phyloP scores from a whole-genome alignment of 1,140 invertebrate species.

The Pogonomyrmex californicus region DNA sequence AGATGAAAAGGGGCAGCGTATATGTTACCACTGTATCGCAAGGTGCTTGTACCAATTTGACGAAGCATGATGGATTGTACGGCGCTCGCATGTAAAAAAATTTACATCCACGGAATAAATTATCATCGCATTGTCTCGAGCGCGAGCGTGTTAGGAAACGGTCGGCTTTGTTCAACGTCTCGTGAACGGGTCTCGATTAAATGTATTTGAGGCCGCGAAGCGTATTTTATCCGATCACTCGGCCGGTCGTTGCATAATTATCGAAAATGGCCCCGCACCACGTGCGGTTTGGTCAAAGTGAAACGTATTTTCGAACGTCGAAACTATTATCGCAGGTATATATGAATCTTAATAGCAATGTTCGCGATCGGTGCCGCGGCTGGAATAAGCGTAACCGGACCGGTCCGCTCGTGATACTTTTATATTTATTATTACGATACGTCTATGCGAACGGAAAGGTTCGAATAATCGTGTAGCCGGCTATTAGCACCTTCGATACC shows the following conservation, averaged over 20 bases:
- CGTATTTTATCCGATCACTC: slow-evolving; percentile 10
- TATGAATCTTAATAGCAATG: neutral
- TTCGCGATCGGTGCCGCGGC: slow-evolving; percentile 3
- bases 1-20: slow-evolving; percentile 69
- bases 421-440: slow-evolving; percentile 54
- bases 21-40: slow-evolving; percentile 59
- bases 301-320: slow-evolving; percentile 17
- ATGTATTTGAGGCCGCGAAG: neutral
- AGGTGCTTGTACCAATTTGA: slow-evolving; percentile 82
- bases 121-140: slow-evolving; percentile 80
- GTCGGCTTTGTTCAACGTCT: neutral
- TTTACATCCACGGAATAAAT: slow-evolving; percentile 80
- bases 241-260: slow-evolving; percentile 2
- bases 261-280: neutral
- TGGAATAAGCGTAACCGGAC: slow-evolving; percentile 24
- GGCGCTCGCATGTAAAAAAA: slow-evolving; percentile 74
- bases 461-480: slow-evolving; percentile 31
- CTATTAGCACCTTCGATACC: slow-evolving; percentile 54
- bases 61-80: slow-evolving; percentile 83
- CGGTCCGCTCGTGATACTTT: slow-evolving; percentile 35
- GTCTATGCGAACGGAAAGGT: slow-evolving; percentile 33
- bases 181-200: slow-evolving; percentile 3
- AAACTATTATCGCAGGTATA: neutral
- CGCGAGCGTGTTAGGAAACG: slow-evolving; percentile 35
- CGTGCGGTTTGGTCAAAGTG: neutral